phyloP scores from a whole-genome alignment of 2,888 invertebrate genomes.

The Pasiphila rectangulata region DNA sequence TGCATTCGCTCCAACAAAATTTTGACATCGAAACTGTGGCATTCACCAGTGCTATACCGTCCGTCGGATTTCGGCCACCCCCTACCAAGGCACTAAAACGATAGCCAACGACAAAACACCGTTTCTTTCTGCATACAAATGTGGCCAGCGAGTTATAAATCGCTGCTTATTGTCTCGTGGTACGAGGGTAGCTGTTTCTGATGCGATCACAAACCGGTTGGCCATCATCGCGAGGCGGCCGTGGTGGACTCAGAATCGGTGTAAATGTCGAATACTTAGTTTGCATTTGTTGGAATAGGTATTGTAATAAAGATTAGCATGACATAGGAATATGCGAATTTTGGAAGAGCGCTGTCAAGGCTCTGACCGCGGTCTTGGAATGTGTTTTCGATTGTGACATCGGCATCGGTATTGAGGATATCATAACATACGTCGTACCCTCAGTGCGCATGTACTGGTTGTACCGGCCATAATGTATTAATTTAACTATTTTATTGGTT shows the following conservation, averaged over 20 bases:
- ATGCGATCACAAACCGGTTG: conserved; percentile 78
- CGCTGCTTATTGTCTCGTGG: conserved; percentile 42
- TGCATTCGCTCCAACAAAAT: conserved; percentile 45
- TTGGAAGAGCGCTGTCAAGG: conserved; percentile 24
- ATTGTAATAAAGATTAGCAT: conserved; percentile 37
- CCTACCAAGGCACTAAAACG: conserved; percentile 46
- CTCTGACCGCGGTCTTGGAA: conserved; percentile 14
- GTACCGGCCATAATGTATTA: too few species aligned
- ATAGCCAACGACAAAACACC: conserved; percentile 17
- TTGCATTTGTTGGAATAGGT: conserved; percentile 61
- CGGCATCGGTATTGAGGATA: too few species aligned
- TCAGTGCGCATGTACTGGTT: too few species aligned
- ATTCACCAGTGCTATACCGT: conserved; percentile 43
- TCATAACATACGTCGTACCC: background rate
- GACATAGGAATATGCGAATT: conserved; percentile 28
- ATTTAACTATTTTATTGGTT: too few species aligned
- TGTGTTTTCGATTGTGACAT: too few species aligned
- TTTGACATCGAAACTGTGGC: conserved; percentile 68
- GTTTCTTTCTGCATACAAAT: conserved; percentile 17
- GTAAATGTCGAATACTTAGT: conserved; percentile 66
- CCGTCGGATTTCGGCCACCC: conserved; percentile 59
- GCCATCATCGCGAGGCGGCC: conserved; percentile 61
- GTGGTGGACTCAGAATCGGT: conserved; percentile 50
- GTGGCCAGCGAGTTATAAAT: conserved; percentile 10
- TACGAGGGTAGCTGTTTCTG: conserved; percentile 72